Conservation (phyloP, 92 coral and sea anemone species). For the Parazoanthus swiftii region DNA sequence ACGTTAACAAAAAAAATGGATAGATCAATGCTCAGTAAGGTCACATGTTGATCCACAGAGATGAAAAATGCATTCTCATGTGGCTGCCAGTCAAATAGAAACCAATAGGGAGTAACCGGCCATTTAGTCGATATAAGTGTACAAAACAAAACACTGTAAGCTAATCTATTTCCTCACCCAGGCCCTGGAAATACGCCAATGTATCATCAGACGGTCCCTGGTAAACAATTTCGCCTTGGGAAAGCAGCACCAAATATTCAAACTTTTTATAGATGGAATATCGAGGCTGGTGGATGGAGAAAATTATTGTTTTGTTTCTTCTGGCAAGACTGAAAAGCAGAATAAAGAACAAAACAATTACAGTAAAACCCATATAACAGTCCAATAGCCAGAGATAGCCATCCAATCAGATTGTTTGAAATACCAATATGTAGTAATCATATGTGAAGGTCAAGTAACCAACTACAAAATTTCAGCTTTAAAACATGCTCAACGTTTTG, state of each 20-base stretch:
- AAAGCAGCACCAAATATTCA: constrained; percentile 72
- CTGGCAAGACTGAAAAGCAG: constrained; percentile 69
- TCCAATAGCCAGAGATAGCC: no score
- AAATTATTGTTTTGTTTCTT: constrained; percentile 81
- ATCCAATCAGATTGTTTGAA: no score
- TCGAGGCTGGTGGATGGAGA: constrained; percentile 98
- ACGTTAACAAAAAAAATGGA: no score
- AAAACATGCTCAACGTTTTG: no score
- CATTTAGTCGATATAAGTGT: no score
- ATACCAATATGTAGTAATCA: no score
- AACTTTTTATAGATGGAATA: constrained; percentile 91
- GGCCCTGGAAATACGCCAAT: constrained; percentile 73
- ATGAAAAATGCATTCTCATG: no score
- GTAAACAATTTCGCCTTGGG: constrained; percentile 84
- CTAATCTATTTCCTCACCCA: constrained; percentile 57
- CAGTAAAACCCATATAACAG: background rate
- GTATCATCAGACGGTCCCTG: constrained; percentile 82
- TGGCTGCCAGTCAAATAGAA: background rate
- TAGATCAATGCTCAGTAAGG: background rate
- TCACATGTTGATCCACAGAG: background rate
- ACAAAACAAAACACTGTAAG: background rate
- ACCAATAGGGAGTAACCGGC: no score
- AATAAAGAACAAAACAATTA: background rate
- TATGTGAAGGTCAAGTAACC: no score
- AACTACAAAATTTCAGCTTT: no score